Percentiles rank a stretch among this genome's conserved stretches.
phyloP scores from a whole-genome alignment of 2,113 vertebrate genomes.

The Propithecus coquereli region DNA sequence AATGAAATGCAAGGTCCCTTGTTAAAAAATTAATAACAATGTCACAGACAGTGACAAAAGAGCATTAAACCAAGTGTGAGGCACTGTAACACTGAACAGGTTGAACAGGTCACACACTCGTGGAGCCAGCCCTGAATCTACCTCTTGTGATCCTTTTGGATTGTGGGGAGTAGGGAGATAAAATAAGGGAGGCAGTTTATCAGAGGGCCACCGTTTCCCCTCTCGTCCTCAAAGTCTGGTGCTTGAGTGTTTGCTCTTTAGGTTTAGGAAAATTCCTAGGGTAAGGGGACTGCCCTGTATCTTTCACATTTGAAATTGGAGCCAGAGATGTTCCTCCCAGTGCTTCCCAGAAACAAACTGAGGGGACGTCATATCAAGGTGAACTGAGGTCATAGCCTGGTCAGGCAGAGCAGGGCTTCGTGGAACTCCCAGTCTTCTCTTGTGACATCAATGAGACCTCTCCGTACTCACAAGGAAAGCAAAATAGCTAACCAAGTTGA shows the following conservation, averaged over 20 bases:
- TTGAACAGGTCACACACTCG: neutral
- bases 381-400: neutral
- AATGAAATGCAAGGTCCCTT: neutral
- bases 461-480: fast-evolving
- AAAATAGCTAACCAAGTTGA: neutral
- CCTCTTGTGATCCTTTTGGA: neutral
- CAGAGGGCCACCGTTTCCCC: neutral
- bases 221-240: neutral
- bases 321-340: neutral
- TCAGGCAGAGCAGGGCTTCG: neutral
- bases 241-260: neutral
- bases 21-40: neutral
- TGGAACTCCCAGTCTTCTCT: neutral
- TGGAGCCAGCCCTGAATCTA: fast-evolving
- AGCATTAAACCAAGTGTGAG: neutral
- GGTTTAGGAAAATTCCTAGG: neutral
- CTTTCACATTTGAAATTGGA: neutral
- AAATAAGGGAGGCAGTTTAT: neutral
- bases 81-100: fast-evolving
- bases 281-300: neutral
- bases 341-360: fast-evolving
- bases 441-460: neutral
- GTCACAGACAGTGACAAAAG: neutral
- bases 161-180: neutral
- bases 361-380: no score